These are phyloP conservation scores for Piprites chloris DNA, from an alignment of 2,113 vertebrate genomes.

Conservation along the genomic window DNA sequence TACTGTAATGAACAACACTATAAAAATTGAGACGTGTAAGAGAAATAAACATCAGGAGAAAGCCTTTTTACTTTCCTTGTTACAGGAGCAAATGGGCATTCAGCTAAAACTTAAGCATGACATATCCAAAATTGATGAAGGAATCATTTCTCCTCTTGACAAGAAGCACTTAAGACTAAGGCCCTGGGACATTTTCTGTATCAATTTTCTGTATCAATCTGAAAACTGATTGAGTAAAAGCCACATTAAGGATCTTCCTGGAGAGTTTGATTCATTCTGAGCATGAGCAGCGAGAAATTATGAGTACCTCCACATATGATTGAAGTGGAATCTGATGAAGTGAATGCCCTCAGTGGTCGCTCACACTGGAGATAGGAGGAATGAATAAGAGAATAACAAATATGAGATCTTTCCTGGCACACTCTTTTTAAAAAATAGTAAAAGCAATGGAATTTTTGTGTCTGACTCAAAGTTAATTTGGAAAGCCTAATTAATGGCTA, in stretches of 20 bases:
- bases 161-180: neutral
- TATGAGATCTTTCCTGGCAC: neutral
- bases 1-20: neutral
- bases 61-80: neutral
- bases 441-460: neutral
- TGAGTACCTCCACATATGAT: neutral
- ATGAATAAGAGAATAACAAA: neutral
- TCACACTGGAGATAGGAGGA: neutral
- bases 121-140: neutral
- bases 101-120: neutral
- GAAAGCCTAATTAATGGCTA: neutral
- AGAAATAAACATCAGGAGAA: neutral
- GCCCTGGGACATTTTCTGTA: neutral
- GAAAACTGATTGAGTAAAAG: neutral
- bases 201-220: neutral
- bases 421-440: accelerated
- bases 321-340: neutral
- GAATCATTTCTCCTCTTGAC: neutral
- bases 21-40: neutral
- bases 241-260: neutral
- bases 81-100: neutral
- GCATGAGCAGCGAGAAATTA: neutral
- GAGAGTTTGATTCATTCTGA: neutral
- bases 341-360: neutral
- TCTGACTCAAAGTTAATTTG: neutral